These are phyloP conservation scores for Montipora efflorescens DNA, from an alignment of 64 coral and sea anemone genomes.

Conservation along the genomic window DNA sequence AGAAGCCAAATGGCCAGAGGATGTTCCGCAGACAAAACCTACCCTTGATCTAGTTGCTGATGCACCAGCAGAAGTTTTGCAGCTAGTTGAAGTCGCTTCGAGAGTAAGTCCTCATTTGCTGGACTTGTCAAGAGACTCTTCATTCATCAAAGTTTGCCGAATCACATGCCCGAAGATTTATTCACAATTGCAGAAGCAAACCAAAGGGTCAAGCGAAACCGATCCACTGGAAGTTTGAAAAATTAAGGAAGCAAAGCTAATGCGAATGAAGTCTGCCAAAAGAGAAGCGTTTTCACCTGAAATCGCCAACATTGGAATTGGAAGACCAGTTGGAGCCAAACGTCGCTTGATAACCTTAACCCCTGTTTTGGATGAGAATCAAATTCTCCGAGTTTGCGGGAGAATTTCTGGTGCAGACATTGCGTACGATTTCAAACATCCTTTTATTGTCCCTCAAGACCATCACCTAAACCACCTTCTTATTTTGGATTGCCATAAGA, in stretches of 20 bases:
- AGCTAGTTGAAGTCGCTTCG: background rate
- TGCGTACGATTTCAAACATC: slow-evolving; percentile 42
- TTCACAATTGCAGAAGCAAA: background rate
- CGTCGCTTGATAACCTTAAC: background rate
- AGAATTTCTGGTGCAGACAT: background rate
- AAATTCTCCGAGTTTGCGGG: slow-evolving; percentile 43
- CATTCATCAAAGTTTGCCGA: background rate
- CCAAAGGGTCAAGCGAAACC: background rate
- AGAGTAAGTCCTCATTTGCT: background rate
- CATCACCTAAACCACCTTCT: background rate
- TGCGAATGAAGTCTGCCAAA: background rate
- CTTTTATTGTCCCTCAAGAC: background rate
- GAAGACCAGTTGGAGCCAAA: background rate
- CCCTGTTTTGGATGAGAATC: background rate
- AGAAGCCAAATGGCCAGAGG: no score
- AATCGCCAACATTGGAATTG: background rate
- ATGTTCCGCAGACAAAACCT: no score
- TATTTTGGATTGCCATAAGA: background rate
- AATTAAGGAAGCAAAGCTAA: background rate
- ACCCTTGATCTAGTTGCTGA: no score
- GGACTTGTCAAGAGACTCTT: no score
- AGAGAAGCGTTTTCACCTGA: slow-evolving; percentile 4
- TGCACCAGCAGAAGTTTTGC: background rate
- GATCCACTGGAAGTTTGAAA: background rate
- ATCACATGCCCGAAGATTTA: background rate